phyloP scores from a whole-genome alignment of 1,140 invertebrate genomes.

The Psilanteris sp. region DNA sequence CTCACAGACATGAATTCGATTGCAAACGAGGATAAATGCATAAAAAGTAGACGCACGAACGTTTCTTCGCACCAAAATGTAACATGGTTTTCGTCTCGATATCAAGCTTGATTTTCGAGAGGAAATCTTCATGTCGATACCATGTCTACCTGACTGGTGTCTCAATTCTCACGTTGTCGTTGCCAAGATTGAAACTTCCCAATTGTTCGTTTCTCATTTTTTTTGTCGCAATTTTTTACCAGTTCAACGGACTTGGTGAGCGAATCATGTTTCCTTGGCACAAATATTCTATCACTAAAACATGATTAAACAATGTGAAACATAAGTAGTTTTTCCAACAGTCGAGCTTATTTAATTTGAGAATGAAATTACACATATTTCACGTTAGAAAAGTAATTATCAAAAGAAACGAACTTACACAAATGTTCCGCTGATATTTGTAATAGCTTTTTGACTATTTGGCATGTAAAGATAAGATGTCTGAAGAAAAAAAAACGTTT shows the following conservation, averaged over 20 bases:
- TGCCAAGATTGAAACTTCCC: conserved; percentile 63
- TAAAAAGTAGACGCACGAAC: conserved; percentile 51
- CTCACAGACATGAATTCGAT: conserved; percentile 22
- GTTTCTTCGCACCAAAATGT: conserved; percentile 40
- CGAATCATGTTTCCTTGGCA: conserved; percentile 43
- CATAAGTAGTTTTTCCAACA: conserved; percentile 20
- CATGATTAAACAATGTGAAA: conserved; percentile 51
- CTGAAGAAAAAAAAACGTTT: conserved; percentile 24
- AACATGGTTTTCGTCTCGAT: conserved; percentile 59
- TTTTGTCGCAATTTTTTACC: conserved; percentile 22
- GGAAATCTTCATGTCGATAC: conserved; percentile 60
- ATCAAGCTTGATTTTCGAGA: conserved; percentile 59
- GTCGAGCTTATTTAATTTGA: too few relatives aligned
- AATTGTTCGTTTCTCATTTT: conserved; percentile 51
- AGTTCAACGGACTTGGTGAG: conserved; percentile 27
- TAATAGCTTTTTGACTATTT: conserved; percentile 25
- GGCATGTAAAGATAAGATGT: conserved; percentile 18
- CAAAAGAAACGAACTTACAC: background rate
- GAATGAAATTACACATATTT: too few relatives aligned
- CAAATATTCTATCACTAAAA: conserved; percentile 17
- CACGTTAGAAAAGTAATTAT: too few relatives aligned
- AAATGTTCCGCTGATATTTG: conserved; percentile 33
- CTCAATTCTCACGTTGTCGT: conserved; percentile 65
- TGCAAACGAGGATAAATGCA: conserved; percentile 41
- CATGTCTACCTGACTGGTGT: conserved; percentile 67